Evolutionary conservation across 2,113 vertebrate species (phyloP).

Genomic region (rabbit (Oryctolagus cuniculus)): DNA sequence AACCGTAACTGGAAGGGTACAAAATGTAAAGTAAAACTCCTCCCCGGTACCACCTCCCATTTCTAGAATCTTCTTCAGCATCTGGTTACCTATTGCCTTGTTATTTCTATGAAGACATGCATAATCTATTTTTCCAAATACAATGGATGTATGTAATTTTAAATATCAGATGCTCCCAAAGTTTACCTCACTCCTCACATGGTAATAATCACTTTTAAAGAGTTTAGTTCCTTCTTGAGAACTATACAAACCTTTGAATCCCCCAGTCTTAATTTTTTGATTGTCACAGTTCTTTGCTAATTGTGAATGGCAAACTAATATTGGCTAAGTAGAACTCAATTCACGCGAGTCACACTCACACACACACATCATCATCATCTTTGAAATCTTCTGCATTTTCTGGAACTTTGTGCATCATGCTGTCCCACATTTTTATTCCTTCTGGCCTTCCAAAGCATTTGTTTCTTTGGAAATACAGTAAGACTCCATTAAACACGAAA

Average conservation of each 20-base stretch:
- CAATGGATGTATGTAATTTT: background rate
- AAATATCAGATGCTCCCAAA: background rate
- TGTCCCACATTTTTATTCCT: background rate
- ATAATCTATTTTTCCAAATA: background rate
- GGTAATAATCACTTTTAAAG: background rate
- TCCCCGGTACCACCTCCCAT: background rate
- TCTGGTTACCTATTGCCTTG: conserved; percentile 4
- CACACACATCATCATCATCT: background rate
- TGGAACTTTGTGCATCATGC: background rate
- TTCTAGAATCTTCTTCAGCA: background rate
- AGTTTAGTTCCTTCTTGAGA: conserved; percentile 15
- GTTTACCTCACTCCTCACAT: background rate
- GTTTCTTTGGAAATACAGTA: background rate
- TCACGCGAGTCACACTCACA: background rate
- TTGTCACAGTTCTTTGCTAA: background rate
- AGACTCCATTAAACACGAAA: conserved; percentile 43
- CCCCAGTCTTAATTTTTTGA: background rate
- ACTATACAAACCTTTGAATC: background rate
- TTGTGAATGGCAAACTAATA: background rate
- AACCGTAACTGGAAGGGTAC: background rate
- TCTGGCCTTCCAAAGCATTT: background rate
- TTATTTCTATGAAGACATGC: background rate
- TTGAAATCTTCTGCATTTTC: conserved; percentile 20
- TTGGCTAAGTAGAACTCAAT: background rate
- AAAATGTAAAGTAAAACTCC: conserved; percentile 27